Evolutionary conservation across 2,888 invertebrate genomes (phyloP).

Genomic region (Andrena trimmerana): DNA sequence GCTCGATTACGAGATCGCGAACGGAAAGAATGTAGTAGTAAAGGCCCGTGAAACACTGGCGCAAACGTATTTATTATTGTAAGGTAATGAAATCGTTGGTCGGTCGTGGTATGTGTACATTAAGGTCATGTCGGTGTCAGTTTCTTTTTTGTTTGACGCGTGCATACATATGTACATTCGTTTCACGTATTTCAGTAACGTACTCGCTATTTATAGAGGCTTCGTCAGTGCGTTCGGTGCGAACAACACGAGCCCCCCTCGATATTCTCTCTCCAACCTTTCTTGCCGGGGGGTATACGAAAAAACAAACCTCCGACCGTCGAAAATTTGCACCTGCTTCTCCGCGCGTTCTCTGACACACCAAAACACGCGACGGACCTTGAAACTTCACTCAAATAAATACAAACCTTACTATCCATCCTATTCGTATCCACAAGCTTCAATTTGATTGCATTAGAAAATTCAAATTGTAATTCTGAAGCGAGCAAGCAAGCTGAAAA

Average conservation of each 20-base stretch:
- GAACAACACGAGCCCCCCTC: conserved; percentile 40
- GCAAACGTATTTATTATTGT: conserved; percentile 24
- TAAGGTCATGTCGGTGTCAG: conserved; percentile 30
- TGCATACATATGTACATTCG: conserved; percentile 39
- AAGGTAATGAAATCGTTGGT: conserved; percentile 18
- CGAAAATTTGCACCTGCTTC: conserved; percentile 54
- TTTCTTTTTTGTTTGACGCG: conserved; percentile 22
- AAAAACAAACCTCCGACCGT: conserved; percentile 32
- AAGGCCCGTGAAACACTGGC: background rate
- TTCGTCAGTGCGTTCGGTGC: conserved; percentile 72
- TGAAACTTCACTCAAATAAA: background rate
- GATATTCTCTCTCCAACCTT: conserved; percentile 12
- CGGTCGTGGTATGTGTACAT: conserved; percentile 17
- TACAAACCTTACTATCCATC: background rate
- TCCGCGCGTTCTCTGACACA: no score
- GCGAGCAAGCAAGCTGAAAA: no score
- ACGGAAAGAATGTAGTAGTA: background rate
- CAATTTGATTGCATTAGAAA: background rate
- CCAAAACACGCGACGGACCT: background rate
- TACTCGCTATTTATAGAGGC: conserved; percentile 77
- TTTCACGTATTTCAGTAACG: conserved; percentile 70
- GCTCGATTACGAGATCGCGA: background rate
- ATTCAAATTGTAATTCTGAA: background rate
- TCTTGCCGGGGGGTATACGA: conserved; percentile 33
- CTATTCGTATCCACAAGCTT: background rate